Conservation (phyloP, 2,113 vertebrate species). For the Morone saxatilis region DNA sequence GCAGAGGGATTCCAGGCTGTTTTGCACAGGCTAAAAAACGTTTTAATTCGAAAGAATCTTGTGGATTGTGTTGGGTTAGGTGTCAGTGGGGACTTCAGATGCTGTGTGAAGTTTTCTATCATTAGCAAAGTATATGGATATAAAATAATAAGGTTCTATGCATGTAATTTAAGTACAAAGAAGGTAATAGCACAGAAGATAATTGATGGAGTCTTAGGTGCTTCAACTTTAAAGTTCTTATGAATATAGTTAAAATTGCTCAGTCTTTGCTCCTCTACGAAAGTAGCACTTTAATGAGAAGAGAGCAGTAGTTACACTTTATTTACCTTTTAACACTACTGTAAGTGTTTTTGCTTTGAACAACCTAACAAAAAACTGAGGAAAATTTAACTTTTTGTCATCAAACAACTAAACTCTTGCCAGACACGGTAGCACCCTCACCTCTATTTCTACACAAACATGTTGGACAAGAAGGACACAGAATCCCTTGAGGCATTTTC, state of each 20-base stretch:
- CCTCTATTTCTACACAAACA: conserved; percentile 13
- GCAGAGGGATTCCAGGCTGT: conserved; percentile 21
- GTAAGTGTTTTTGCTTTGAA: conserved; percentile 17
- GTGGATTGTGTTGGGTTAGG: neutral
- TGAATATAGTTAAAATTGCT: neutral
- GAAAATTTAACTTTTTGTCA: neutral
- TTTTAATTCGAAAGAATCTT: conserved; percentile 21
- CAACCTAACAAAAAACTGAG: neutral
- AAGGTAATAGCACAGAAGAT: neutral
- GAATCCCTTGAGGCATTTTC: conserved; percentile 4
- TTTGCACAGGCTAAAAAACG: conserved; percentile 14
- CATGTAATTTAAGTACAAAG: conserved; percentile 1
- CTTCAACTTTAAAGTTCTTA: conserved; percentile 7
- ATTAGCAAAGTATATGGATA: neutral
- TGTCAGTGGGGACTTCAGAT: neutral
- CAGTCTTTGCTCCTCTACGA: conserved; percentile 11
- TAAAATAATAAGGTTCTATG: neutral
- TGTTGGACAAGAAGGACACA: neutral
- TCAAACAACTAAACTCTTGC: conserved; percentile 8
- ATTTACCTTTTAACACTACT: conserved; percentile 16
- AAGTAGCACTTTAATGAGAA: conserved; percentile 17
- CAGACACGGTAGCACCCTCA: neutral
- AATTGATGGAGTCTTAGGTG: neutral
- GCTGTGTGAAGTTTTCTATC: neutral
- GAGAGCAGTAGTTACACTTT: conserved; percentile 7